A percentile compares a stretch with the other conserved stretches of the same genome.
These are phyloP conservation scores for Sula dactylatra DNA, from an alignment of 2,113 vertebrate species.

Conservation along the genomic window DNA sequence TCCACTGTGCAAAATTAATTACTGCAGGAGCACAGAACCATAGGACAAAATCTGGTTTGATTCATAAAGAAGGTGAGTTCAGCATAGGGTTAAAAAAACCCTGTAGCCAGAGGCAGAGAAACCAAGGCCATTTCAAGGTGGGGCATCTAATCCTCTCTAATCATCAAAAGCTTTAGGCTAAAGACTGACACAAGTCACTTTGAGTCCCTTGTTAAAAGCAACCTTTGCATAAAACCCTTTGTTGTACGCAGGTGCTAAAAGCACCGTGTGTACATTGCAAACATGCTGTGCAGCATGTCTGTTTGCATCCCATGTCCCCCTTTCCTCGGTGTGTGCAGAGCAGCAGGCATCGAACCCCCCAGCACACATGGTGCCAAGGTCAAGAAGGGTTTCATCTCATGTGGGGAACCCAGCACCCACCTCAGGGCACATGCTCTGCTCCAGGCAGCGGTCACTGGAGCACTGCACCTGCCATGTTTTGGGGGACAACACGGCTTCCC, in stretches of 20 bases:
- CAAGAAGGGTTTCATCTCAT: not conserved
- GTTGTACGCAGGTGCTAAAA: not conserved
- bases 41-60: not conserved
- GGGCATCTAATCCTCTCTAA: not conserved
- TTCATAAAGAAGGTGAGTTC: not conserved
- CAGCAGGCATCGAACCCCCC: not conserved
- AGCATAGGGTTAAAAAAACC: not conserved
- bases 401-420: not conserved
- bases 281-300: rapidly evolving
- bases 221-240: not conserved
- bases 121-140: not conserved
- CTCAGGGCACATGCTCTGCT: not conserved
- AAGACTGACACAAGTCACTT: not conserved
- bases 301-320: not conserved
- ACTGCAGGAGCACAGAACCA: not conserved
- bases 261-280: rapidly evolving
- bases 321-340: not conserved
- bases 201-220: not conserved
- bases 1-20: not conserved
- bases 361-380: rapidly evolving
- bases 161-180: not conserved
- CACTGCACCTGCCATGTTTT: not conserved
- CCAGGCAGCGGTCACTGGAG: not conserved
- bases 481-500: not conserved
- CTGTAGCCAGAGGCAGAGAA: not conserved